Evolutionary conservation across 2,113 vertebrate species (phyloP).

Genomic region (Thunnus thynnus): DNA sequence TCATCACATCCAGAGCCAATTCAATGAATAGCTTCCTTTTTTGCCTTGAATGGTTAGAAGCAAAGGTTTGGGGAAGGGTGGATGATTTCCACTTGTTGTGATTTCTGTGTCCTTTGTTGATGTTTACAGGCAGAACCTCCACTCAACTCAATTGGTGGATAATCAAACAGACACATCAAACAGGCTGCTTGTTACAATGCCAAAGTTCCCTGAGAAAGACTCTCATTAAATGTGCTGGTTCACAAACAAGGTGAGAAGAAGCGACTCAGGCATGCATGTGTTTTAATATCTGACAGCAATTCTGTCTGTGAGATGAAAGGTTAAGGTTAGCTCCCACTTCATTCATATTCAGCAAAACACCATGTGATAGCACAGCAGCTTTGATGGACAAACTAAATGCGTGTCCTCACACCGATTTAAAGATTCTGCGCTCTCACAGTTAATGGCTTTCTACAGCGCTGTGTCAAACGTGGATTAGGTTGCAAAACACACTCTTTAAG

Average conservation of each 20-base stretch:
- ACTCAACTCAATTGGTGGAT: conserved; percentile 70
- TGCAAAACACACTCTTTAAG: conserved; percentile 39
- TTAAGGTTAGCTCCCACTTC: conserved; percentile 61
- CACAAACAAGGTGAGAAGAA: conserved; percentile 73
- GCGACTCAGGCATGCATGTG: conserved; percentile 55
- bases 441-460: conserved; percentile 61
- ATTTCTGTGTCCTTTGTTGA: conserved; percentile 69
- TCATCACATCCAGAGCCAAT: conserved; percentile 69
- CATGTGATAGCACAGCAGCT: conserved; percentile 52
- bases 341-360: conserved; percentile 75
- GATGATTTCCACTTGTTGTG: conserved; percentile 64
- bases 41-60: conserved; percentile 44
- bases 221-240: conserved; percentile 79
- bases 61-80: conserved; percentile 54
- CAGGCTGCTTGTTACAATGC: conserved; percentile 74
- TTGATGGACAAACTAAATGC: conserved; percentile 75
- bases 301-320: conserved; percentile 67
- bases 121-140: conserved; percentile 70
- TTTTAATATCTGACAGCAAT: conserved; percentile 70
- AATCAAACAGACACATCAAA: conserved; percentile 82
- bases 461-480: conserved; percentile 57
- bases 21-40: conserved; percentile 64
- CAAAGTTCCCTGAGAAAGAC: conserved; percentile 67
- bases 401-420: conserved; percentile 60
- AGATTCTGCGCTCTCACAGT: conserved; percentile 52